Evolutionary conservation across 2,888 invertebrate species (phyloP), one percentile per base, ranked within the genome.

Genomic region (Eilema griseolum): DNA sequence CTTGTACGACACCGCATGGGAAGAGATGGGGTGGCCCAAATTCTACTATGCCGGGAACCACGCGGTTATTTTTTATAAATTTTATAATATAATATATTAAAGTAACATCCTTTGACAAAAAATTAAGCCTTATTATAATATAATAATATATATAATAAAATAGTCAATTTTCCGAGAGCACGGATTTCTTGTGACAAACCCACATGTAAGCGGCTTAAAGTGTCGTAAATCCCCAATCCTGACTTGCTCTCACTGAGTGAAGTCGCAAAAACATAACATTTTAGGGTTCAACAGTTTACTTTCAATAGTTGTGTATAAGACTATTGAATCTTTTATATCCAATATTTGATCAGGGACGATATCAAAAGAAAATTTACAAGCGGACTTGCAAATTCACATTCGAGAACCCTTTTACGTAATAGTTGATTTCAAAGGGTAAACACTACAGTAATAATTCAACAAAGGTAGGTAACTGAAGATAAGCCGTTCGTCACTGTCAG

Each of bases 401-500:
- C 28, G 66, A 66, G 72, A 71, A 76, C 69, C 75, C 52, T 52
- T 52, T 52, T 52, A 74, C 69, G 71, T 60, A 68, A 75, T 63
- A 71, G 65, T 71, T 52, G 73, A 71, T 79, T 76, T 78, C 69
- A 70, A 70, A 83, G 71, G 75, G 70, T 73, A 80, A 76, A 76
- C 60, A 63, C 72, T 75, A 71, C 74, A 82, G 81, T 82, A 82
- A 80, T 82, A 83, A 80, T 52, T 52, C 52, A 83, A 74, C 75
- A 75, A 79, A 83, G 80, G 79, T 80, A 79, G 77, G 72, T 65
- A 79, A 77, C 75, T 65, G n/a, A 76, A 69, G 81, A 82, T 78
- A 62, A 82, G 64, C 73, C 84, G 84, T 87, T 77, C 85, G 81
- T 89, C 88, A 89, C 83, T 83, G 90, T 89, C 86, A 78, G 70